Conservation (phyloP, 2,888 invertebrate genomes). For the Agrotis puta region DNA sequence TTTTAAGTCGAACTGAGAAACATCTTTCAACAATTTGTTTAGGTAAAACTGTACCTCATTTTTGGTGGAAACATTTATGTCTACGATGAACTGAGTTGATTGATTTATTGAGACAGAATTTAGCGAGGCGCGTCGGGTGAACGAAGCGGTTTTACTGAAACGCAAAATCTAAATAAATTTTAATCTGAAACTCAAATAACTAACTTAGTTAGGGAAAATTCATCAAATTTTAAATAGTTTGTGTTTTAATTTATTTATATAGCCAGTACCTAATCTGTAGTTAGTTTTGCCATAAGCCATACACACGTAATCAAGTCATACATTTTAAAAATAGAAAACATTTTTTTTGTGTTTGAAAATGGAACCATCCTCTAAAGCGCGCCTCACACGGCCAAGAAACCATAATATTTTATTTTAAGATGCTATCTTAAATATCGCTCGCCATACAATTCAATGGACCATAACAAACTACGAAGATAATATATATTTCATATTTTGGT, state of each 20-base stretch:
- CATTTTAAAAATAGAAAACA: background rate
- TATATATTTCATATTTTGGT: too few species aligned
- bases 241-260: background rate
- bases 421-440: too few species aligned
- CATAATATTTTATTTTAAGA: too few species aligned
- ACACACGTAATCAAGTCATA: background rate
- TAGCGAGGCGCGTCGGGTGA: background rate
- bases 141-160: background rate
- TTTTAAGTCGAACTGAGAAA: background rate
- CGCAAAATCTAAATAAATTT: constrained; percentile 16
- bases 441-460: too few species aligned
- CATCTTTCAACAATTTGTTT: constrained; percentile 22
- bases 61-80: constrained; percentile 16
- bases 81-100: constrained; percentile 30
- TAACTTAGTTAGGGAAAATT: background rate
- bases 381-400: too few species aligned
- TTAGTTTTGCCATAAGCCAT: background rate
- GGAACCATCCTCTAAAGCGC: too few species aligned
- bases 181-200: constrained; percentile 7
- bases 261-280: background rate
- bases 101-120: constrained; percentile 39
- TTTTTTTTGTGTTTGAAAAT: too few species aligned
- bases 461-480: too few species aligned
- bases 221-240: background rate
- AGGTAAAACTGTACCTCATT: constrained; percentile 9